These are phyloP conservation scores for Charina bottae DNA, from an alignment of 2,113 vertebrate genomes.

Conservation along the genomic window DNA sequence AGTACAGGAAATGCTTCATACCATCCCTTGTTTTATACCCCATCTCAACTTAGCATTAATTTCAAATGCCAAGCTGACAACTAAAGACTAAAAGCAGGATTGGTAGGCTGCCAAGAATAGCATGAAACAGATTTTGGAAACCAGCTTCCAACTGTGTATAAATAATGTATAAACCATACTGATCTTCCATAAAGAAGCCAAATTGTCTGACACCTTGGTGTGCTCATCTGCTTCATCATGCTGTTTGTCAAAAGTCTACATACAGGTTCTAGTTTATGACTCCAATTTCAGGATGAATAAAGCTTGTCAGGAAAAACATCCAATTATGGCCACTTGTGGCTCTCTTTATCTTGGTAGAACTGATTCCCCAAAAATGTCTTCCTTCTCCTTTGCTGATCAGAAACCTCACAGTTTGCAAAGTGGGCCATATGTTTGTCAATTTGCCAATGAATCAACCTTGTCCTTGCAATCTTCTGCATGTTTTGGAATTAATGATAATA, in stretches of 20 bases:
- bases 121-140: conserved; percentile 53
- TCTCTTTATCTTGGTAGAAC: conserved; percentile 68
- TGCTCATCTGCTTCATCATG: conserved; percentile 40
- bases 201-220: conserved; percentile 20
- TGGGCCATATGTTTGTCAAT: conserved; percentile 84
- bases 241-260: conserved; percentile 50
- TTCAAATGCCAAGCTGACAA: conserved; percentile 25
- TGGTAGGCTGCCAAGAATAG: conserved; percentile 45
- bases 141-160: conserved; percentile 40
- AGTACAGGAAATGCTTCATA: background rate
- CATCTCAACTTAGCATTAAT: conserved; percentile 12
- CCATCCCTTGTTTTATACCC: background rate
- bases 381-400: conserved; percentile 74
- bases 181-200: conserved; percentile 50
- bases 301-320: conserved; percentile 62
- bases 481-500: conserved; percentile 84
- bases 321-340: conserved; percentile 67
- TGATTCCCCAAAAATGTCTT: conserved; percentile 75
- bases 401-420: conserved; percentile 79
- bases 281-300: conserved; percentile 62
- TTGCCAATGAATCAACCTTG: conserved; percentile 84
- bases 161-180: conserved; percentile 47
- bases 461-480: conserved; percentile 78
- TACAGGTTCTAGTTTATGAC: conserved; percentile 62
- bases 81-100: conserved; percentile 39